phyloP scores from a whole-genome alignment of 1,140 invertebrate genomes.

The Eubasilissa regina region DNA sequence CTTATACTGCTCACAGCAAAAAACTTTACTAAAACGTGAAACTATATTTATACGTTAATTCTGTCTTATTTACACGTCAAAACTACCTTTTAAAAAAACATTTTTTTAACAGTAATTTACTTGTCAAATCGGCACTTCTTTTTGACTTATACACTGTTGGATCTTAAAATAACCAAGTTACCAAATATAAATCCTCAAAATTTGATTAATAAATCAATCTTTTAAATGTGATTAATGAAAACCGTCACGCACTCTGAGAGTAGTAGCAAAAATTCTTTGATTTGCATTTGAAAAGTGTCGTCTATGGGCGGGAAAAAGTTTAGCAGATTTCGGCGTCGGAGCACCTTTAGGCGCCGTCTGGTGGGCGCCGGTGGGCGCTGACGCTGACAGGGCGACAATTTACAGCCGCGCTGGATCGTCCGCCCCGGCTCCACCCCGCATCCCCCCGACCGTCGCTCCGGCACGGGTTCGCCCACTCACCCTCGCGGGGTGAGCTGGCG shows the following conservation, averaged over 20 bases:
- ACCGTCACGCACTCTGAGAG: conserved; percentile 36
- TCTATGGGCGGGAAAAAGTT: conserved; percentile 41
- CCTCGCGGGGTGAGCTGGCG: background rate
- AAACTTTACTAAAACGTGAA: background rate
- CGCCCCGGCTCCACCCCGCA: conserved; percentile 25
- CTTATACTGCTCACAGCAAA: no score
- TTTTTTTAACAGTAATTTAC: no score
- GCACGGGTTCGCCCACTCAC: background rate
- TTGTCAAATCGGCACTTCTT: no score
- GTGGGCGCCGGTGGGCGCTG: conserved; percentile 46
- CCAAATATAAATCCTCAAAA: conserved; percentile 8
- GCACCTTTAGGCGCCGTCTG: conserved; percentile 55
- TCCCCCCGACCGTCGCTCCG: background rate
- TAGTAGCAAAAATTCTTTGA: conserved; percentile 40
- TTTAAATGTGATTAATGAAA: conserved; percentile 44
- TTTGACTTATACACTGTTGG: no score
- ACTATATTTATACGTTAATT: no score
- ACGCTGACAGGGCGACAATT: conserved; percentile 60
- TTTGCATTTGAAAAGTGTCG: conserved; percentile 47
- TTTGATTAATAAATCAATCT: conserved; percentile 43
- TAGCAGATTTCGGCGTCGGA: conserved; percentile 42
- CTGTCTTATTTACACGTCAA: no score
- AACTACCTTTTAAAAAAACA: no score
- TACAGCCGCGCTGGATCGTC: conserved; percentile 51
- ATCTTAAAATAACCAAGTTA: background rate